These are phyloP conservation scores for Ernsta delagoae DNA, from an alignment of 2,888 invertebrate species.

Conservation along the genomic window DNA sequence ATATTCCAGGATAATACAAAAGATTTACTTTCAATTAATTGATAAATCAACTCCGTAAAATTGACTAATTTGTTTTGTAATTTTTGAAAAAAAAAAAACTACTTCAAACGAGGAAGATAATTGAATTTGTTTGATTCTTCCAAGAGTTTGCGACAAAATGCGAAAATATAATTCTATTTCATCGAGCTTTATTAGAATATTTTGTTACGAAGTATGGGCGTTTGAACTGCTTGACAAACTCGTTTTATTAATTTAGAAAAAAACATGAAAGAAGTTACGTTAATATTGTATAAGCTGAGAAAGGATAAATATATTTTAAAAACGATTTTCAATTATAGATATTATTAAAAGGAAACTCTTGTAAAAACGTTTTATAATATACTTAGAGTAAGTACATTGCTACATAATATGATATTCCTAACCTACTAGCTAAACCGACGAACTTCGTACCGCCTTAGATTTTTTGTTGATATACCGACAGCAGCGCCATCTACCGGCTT, in stretches of 20 bases:
- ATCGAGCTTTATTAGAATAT: conserved; percentile 21
- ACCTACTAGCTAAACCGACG: too few species aligned
- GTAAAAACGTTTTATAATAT: too few species aligned
- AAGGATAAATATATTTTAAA: not conserved
- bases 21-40: not conserved
- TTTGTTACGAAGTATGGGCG: conserved; percentile 13
- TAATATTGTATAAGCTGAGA: not conserved
- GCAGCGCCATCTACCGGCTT: too few species aligned
- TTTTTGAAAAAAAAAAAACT: conserved; percentile 10
- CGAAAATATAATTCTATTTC: conserved; percentile 29
- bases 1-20: too few species aligned
- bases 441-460: too few species aligned
- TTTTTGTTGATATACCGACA: too few species aligned
- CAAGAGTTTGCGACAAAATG: conserved; percentile 14
- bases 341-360: not conserved
- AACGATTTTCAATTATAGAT: not conserved
- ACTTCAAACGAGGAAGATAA: conserved; percentile 11
- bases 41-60: not conserved
- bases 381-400: too few species aligned
- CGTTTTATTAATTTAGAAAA: conserved; percentile 11
- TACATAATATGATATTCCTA: too few species aligned
- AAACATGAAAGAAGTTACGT: conserved; percentile 1
- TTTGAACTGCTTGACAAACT: conserved; percentile 21
- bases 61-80: not conserved
- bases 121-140: conserved; percentile 16